Base-by-base conservation (phyloP, 2,113 vertebrate species). In the Triplophysa dalaica region DNA sequence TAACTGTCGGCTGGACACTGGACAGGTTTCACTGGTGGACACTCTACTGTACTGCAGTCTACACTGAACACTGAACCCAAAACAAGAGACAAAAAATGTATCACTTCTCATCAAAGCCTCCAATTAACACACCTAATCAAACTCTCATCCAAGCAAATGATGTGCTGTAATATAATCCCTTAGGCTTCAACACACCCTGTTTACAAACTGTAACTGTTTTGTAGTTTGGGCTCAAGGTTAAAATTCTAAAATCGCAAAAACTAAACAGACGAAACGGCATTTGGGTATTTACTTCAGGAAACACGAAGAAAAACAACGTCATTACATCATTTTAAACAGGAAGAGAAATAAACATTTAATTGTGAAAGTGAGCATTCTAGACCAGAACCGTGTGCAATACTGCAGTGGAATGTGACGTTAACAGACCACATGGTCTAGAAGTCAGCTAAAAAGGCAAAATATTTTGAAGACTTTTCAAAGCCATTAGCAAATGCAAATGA, bases 21-120 rank as follows among this genome's bases (percentile, higher is more conserved):
- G 2, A 94, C 91, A 86, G 95, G 94, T 77, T 95, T 94, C 78
- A 96, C 89, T 21, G 94, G 90, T 79, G 95, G 95, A 68, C 95
- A 97, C 75, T 96, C 95, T 24, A 96, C 95, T 0, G 94, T 95
- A 88, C 94, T 96, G 91, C 95, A 96, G 81, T 96, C 95, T 88
- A 96, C 93, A 54, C 94, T 96, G 90, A 95, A 96, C 81, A 96
- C 95, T 96, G 43, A 52, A 58, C 74, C 54, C 61, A 56, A 19
- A 38, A 76, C 77, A 79, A 65, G n/a, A 78, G 26, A 76, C 64
- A 83, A 29, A 81, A 79, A 74, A 75, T 78, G n/a, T 43, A 48
- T 50, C 19, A 80, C 77, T 62, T 3, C 61, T 50, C 63, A 62
- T 17, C 19, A 68, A 62, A 69, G 33, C 58, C 61, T 41, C 24